Percentiles rank a stretch among this genome's conserved stretches.
Evolutionary conservation across 2,888 invertebrate genomes (phyloP).

Genomic region (Hyalella azteca): DNA sequence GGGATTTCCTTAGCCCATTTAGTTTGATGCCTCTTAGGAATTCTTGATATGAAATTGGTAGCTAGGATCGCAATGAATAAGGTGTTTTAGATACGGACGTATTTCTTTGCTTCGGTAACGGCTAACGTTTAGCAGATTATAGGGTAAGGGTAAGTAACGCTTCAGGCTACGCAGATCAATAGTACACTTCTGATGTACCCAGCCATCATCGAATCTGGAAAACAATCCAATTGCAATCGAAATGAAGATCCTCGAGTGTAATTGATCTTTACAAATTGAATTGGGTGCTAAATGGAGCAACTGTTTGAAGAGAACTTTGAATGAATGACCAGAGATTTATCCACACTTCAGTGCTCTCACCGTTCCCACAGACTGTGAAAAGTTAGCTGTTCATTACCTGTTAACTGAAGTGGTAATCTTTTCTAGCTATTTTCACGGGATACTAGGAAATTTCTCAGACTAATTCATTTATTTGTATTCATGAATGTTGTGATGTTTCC

Average conservation of each 20-base stretch:
- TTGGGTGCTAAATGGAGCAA: slow-evolving; percentile 9
- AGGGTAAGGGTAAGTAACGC: not conserved
- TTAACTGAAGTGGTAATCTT: too few species aligned
- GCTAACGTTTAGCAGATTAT: slow-evolving; percentile 10
- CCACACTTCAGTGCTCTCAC: too few species aligned
- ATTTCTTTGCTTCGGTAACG: not conserved
- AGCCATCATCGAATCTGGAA: not conserved
- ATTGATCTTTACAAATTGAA: slow-evolving; percentile 2
- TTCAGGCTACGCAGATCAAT: not conserved
- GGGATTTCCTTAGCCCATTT: slow-evolving; percentile 13
- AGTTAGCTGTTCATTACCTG: too few species aligned
- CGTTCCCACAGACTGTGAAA: too few species aligned
- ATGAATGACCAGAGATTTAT: not conserved
- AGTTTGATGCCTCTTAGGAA: not conserved
- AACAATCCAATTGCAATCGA: slow-evolving; percentile 21
- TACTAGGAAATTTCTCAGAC: too few species aligned
- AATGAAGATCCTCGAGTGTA: not conserved
- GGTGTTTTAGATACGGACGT: not conserved
- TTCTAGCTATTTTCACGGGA: too few species aligned
- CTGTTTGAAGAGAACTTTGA: not conserved
- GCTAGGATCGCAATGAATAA: not conserved
- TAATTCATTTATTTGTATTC: too few species aligned
- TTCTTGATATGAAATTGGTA: not conserved
- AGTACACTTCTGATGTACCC: not conserved
- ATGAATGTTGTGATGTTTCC: too few species aligned